Evolutionary conservation across 2,113 vertebrate species (phyloP).

Genomic region (Oxygymnocypris stewartii): DNA sequence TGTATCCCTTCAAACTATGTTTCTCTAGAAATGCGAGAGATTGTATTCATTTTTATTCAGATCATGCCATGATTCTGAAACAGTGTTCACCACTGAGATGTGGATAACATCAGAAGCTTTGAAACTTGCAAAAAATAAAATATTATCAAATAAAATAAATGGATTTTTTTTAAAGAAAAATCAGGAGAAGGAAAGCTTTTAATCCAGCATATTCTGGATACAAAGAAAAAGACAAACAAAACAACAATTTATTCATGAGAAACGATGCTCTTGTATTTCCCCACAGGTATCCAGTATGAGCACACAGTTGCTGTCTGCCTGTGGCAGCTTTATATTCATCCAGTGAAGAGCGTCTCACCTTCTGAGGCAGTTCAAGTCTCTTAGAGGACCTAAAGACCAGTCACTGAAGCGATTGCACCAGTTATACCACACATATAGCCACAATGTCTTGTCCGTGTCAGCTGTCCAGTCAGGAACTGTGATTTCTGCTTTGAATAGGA

Average conservation of each 20-base stretch:
- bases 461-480: not conserved
- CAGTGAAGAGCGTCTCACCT: not conserved
- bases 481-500: slow-evolving; percentile 18
- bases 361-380: not conserved
- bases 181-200: not conserved
- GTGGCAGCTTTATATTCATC: not conserved
- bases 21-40: not conserved
- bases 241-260: not conserved
- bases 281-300: not conserved
- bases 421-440: not conserved
- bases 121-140: not conserved
- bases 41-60: not conserved
- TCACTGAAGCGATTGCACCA: not conserved
- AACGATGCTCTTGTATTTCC: not conserved
- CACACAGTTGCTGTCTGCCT: not conserved
- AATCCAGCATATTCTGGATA: not conserved
- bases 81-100: not conserved
- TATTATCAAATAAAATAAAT: too few species aligned
- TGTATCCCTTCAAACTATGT: not conserved
- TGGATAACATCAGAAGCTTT: not conserved
- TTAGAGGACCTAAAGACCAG: not conserved
- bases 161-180: not conserved
- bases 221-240: slow-evolving; percentile 7
- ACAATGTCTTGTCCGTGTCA: not conserved
- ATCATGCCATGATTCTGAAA: not conserved